Evolutionary conservation across 2,888 invertebrate species (phyloP), one percentile per base, ranked within the genome.

Genomic region (Leucoma salicis): DNA sequence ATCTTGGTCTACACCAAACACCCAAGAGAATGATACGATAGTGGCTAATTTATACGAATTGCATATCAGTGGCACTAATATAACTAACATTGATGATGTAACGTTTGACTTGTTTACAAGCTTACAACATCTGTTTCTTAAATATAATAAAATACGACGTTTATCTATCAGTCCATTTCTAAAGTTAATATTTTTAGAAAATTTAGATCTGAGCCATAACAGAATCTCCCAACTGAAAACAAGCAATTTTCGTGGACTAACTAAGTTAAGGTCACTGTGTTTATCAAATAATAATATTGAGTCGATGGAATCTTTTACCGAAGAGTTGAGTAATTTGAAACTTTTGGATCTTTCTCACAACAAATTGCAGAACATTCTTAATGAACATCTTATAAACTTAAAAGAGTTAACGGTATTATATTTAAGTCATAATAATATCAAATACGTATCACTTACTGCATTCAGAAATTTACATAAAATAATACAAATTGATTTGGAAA

Each of bases 131-230:
- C 90, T 96, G 24, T 95, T 94, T 74, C 83, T 96, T 53, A 92
- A 93, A 42, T 92, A 91, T 60, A 96, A 96, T 77, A 91, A 93
- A 68, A 95, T 96, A 51, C 92, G 94, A 6, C 91, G 95, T 37
- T 91, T 97, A 29, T 95, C 96, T 0, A 95, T 96, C 0, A 95
- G 95, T 28, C 96, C 97, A 3, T 96, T 97, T 73, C 92, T 92
- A 38, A 93, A 92, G 54, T 89, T 96, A 35, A 91, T 92, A 11
- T 92, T 93, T 71, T 89, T 97, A 51, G 90, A 95, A 47, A 95
- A 95, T 12, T 90, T 97, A 48, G 96, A 97, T 78, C 81, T 97
- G 39, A 95, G 96, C 55, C 90, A 93, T 60, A 97, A 97, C 74
- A 94, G 94, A 71, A 91, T 97, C 58, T 95, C 95, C 55, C 88